These are phyloP conservation scores for Teleopsis dalmanni DNA, from an alignment of 1,140 invertebrate species.

Conservation along the genomic window DNA sequence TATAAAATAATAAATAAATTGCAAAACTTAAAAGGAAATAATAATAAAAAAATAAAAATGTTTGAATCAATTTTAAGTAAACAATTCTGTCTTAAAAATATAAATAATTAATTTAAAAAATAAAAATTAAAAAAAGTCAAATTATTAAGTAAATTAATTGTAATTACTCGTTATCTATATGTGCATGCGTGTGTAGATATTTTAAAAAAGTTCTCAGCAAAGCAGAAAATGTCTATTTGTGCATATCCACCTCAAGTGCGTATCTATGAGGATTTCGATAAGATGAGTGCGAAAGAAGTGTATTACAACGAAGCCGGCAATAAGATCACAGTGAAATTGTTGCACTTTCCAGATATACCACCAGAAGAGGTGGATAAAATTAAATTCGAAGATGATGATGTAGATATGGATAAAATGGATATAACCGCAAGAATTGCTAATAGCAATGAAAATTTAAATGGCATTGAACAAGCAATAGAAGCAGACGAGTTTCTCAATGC, in stretches of 20 bases:
- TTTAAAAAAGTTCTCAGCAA: too few relatives aligned
- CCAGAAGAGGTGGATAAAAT: slow-evolving; percentile 39
- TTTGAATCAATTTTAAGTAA: too few relatives aligned
- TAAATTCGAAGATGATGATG: slow-evolving; percentile 32
- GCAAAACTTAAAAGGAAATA: too few relatives aligned
- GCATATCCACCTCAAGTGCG: slow-evolving; percentile 27
- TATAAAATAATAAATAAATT: too few relatives aligned
- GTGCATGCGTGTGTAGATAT: background rate
- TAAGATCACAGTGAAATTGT: slow-evolving; percentile 38
- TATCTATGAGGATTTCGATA: slow-evolving; percentile 44
- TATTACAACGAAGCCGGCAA: slow-evolving; percentile 42
- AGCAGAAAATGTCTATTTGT: slow-evolving; percentile 17
- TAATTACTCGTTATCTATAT: background rate
- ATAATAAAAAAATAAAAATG: too few relatives aligned
- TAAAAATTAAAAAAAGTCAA: too few relatives aligned
- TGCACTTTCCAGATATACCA: slow-evolving; percentile 38
- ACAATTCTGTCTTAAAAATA: too few relatives aligned
- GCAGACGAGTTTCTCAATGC: slow-evolving; percentile 14
- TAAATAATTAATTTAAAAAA: too few relatives aligned
- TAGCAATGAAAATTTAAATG: background rate
- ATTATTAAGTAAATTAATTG: too few relatives aligned
- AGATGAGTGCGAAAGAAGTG: slow-evolving; percentile 44
- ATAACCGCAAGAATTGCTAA: background rate
- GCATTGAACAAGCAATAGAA: slow-evolving; percentile 5
- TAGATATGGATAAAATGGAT: background rate